Conservation (phyloP, 2,888 invertebrate species). For the Thera obeliscata region DNA sequence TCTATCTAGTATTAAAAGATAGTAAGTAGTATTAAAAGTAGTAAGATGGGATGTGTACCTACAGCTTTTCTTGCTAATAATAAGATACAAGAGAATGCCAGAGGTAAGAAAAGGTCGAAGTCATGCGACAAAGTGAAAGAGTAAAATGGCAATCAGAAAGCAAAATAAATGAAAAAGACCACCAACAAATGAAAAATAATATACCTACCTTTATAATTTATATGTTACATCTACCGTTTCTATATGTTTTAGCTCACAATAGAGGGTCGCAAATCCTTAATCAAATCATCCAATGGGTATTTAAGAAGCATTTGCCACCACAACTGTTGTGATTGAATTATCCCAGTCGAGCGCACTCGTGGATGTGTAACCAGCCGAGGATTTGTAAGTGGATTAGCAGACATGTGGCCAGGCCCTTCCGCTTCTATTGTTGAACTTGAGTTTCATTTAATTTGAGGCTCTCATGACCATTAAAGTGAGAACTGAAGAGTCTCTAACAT, state of each 20-base stretch:
- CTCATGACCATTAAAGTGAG: conserved; percentile 1
- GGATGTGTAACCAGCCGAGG: conserved; percentile 55
- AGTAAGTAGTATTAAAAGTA: too few species aligned
- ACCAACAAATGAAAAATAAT: too few species aligned
- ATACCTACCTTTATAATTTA: not conserved
- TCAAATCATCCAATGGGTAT: conserved; percentile 33
- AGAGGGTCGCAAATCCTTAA: conserved; percentile 11
- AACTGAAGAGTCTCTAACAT: too few species aligned
- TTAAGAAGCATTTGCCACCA: conserved; percentile 33
- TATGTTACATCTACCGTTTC: not conserved
- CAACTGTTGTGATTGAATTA: conserved; percentile 71
- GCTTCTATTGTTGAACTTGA: conserved; percentile 38
- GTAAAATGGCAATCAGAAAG: too few species aligned
- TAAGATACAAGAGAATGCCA: too few species aligned
- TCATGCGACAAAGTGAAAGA: too few species aligned
- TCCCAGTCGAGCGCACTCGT: conserved; percentile 51
- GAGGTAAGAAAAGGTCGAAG: too few species aligned
- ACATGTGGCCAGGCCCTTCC: conserved; percentile 64
- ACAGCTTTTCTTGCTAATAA: too few species aligned
- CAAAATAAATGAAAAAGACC: too few species aligned
- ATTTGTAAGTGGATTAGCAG: conserved; percentile 76
- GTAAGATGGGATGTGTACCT: too few species aligned
- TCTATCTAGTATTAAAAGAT: too few species aligned
- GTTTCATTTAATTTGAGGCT: conserved; percentile 14
- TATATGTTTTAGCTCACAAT: not conserved